Base-by-base conservation (phyloP, 1,140 invertebrate genomes). In the Platyscapa corneri region DNA sequence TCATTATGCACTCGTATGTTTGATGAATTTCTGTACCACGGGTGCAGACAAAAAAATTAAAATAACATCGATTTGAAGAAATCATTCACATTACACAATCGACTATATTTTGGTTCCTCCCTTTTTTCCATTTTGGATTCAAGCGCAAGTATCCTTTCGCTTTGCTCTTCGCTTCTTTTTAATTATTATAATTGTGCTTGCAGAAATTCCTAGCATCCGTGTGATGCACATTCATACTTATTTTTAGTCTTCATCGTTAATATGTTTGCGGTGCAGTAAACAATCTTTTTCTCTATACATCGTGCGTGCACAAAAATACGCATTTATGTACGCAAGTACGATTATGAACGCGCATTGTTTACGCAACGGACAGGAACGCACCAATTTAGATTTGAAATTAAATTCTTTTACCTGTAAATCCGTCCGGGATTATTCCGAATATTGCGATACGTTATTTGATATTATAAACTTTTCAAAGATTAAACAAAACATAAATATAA, bases 171-270 rank as follows among this genome's bases (percentile, higher is more conserved):
- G 16, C 67, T 72, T 74, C 30, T 86, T 75, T 86, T 88, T 88
- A 88, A 90, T 88, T 87, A 84, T 81, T 89, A 90, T 89, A 56
- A 56, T n/a, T 60, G 75, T 56, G 87, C 80, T 85, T 89, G 86
- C 88, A 88, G 84, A 88, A 88, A 82, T 90, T 86, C 88, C 88
- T 88, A 89, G 89, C 86, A 89, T 87, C 88, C 89, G 87, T 90
- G 90, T 86, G 86, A 89, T 89, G 89, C 86, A 90, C 89, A 90
- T 86, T 86, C 88, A 90, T 90, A 87, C 88, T 90, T 90, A 90
- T 86, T 86, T 89, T 90, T 90, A 90, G 87, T 87, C 88, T 88
- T 88, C 88, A 89, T 88, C 88, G 85, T 89, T 86, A 89, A 89
- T 82, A 88, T 88, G 85, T 72, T 84, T 90, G 88, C 87, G 84